Evolutionary conservation across 30 jellyfish, hydroid and myxozoan genomes (phyloP).

Genomic region (Aurelia aurita complex sp. Pacific): DNA sequence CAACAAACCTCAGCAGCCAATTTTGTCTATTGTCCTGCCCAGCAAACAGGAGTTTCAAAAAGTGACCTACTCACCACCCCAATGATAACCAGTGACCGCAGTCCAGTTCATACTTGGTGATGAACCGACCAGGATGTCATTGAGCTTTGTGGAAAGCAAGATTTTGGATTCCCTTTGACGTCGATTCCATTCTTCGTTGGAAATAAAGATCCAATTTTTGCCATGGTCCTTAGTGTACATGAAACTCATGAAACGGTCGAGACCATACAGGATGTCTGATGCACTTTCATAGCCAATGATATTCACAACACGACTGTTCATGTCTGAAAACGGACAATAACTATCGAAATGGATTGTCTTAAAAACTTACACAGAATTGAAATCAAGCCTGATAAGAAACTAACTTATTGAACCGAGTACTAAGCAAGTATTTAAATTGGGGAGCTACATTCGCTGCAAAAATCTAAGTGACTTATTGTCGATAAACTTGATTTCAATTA

Average conservation of each 20-base stretch:
- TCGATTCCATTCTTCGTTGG: conserved; percentile 72
- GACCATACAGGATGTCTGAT: conserved; percentile 53
- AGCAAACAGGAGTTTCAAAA: too few species aligned
- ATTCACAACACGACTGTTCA: conserved; percentile 49
- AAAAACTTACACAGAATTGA: too few species aligned
- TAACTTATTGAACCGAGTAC: too few species aligned
- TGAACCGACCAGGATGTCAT: conserved; percentile 61
- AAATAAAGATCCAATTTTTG: conserved; percentile 57
- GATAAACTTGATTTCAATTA: too few species aligned
- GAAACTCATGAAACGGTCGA: conserved; percentile 66
- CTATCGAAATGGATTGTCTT: too few species aligned
- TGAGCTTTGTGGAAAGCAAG: conserved; percentile 35
- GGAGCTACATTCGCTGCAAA: too few species aligned
- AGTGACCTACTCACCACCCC: conserved; percentile 69
- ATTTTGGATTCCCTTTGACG: conserved; percentile 7
- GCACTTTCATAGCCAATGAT: conserved; percentile 55
- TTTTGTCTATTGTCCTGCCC: background rate
- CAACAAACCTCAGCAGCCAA: background rate
- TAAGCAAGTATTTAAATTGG: too few species aligned
- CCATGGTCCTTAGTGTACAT: conserved; percentile 56
- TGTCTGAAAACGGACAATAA: conserved; percentile 13
- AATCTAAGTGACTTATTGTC: too few species aligned
- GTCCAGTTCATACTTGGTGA: conserved; percentile 69
- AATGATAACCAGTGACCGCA: conserved; percentile 34
- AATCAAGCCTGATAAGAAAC: too few species aligned